Evolutionary conservation across 2,888 invertebrate genomes (phyloP), one percentile per base, ranked within the genome.

Genomic region (Agrotis exclamationis): DNA sequence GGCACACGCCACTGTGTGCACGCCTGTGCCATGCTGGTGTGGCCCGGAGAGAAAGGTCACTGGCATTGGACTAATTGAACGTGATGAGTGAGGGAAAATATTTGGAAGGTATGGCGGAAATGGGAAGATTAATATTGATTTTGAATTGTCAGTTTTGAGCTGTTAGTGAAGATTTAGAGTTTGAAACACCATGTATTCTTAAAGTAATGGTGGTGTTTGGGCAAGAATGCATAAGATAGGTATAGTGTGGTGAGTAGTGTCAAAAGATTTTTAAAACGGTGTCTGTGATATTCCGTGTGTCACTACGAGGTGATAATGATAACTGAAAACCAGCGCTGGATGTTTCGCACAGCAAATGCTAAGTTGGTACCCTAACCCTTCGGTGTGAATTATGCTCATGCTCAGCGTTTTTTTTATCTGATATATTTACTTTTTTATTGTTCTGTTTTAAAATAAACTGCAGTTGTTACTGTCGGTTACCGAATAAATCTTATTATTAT

Each of bases 31-130:
- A 60, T 44, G 59, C 54, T 63, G 50, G 50, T 45, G 20, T 44
- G 24, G 45, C 14, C 14, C n/a, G 20, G 39, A 56, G 59, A 9
- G 24, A 18, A 51, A 62, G 82, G 82, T 79, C 82, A 78, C 51
- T 78, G 79, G 45, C 82, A 56, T 51, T 47, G 45, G 1, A 28
- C 11, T 71, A 28, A 71, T 57, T 28, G 44, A n/a, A 18, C 7
- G 20, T 47, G 74, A 20, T 20, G 74, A 73, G 9, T 47, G 74
- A 72, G 14, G 4, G 2, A 9, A 20, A 56, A 56, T 56, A 33
- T 33, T 56, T 56, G 3, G 28, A 20, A 14, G 0, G 18, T 4
- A 20, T 33, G 56, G 33, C 56, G 33, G 56, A 56, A 56, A 56
- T 33, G 56, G 33, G n/a, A 20, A 20, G 11, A n/a, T 56, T 56